These are phyloP conservation scores for Agonopterix arenella DNA, from an alignment of 2,888 invertebrate species.

Conservation along the genomic window DNA sequence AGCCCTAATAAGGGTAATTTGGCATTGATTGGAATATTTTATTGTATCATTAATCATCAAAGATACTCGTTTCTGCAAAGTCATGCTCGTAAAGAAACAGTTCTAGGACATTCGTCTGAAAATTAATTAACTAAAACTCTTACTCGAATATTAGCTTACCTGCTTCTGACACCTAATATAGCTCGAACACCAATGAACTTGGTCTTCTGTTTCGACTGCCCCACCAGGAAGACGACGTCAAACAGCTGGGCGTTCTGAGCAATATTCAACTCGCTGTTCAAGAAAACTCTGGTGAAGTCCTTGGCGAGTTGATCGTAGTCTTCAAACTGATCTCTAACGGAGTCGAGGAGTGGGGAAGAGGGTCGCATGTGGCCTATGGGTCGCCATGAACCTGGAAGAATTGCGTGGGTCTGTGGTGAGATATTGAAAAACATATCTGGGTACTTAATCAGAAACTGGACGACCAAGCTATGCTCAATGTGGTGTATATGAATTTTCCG, in stretches of 20 bases:
- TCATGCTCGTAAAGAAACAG: no score
- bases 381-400: slow-evolving; percentile 87
- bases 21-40: no score
- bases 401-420: no score
- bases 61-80: no score
- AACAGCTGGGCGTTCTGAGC: slow-evolving; percentile 89
- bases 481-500: no score
- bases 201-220: slow-evolving; percentile 93
- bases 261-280: slow-evolving; percentile 88
- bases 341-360: slow-evolving; percentile 93
- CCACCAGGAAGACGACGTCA: slow-evolving; percentile 93
- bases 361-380: slow-evolving; percentile 97
- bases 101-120: neutral
- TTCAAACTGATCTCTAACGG: slow-evolving; percentile 95
- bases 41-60: no score
- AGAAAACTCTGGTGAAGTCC: slow-evolving; percentile 92
- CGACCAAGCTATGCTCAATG: no score
- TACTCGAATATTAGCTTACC: slow-evolving; percentile 61
- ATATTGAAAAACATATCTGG: no score
- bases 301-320: slow-evolving; percentile 95
- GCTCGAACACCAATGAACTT: slow-evolving; percentile 94
- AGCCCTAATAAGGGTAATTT: no score
- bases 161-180: slow-evolving; percentile 92
- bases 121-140: neutral
- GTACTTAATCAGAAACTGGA: no score